Evolutionary conservation across 1,140 invertebrate genomes (phyloP), one percentile per base, ranked within the genome.

Genomic region (Plectrocnemia conspersa): DNA sequence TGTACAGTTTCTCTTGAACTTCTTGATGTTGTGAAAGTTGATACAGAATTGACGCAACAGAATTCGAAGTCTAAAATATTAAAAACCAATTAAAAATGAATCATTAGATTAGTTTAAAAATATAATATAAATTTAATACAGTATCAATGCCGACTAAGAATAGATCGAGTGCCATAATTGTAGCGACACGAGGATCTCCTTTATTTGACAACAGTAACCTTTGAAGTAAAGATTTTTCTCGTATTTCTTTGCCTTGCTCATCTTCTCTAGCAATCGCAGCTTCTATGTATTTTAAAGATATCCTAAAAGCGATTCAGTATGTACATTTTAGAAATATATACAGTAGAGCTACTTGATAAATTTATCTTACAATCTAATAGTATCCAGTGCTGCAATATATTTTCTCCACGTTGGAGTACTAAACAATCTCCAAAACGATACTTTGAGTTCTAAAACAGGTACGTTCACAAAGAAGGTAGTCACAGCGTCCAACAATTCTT

Each of bases 131-230:
- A 27, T 32, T 68, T 77, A 72, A n/a, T n/a, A 93, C 90, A 61
- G 91, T 92, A 64, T 91, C 89, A 19, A 93, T 85, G 4, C 90
- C 90, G 44, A 93, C 90, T 2, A 91, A 71, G 61, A 93, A 88
- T 64, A 93, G 75, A 69, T 93, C 91, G 9, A 92, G 65, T 0
- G 88, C 85, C 2, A 93, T 76, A 2, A 89, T 80, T 3, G 82
- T 80, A 1, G 90, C 85, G 22, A 91, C 77, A 63, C 82, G 82
- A 9, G 80, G 75, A 65, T 85, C 79, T 13, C 77, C 75, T 27
- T 79, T 81, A 58, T 54, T 80, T 66, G 59, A 78, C 48, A 32
- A 82, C 61, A 66, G 86, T 76, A 68, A 77, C 66, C 73, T 86
- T 54, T 73, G 72, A 6, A 74, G 63, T 13, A 74, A 52, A 0